phyloP scores from a whole-genome alignment of 2,797 vertebrate species.

The Epinephelus coioides region DNA sequence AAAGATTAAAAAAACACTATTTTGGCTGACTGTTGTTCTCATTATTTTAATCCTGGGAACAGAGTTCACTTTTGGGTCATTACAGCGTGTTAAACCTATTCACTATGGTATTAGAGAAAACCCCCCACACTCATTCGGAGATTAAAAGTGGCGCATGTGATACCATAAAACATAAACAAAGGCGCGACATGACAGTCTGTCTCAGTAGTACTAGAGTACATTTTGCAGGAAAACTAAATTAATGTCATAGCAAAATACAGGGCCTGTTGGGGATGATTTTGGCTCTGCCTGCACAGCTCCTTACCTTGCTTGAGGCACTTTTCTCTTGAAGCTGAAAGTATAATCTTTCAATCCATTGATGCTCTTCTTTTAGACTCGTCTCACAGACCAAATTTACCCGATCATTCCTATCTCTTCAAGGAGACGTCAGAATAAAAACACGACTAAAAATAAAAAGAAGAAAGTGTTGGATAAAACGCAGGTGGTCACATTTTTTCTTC shows the following conservation, averaged over 20 bases:
- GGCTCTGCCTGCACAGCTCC: constrained; percentile 27
- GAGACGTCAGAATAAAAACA: not conserved
- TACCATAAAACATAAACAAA: constrained; percentile 68
- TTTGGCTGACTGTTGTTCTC: constrained; percentile 32
- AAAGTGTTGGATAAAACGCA: constrained; percentile 35
- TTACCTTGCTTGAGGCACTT: constrained; percentile 86
- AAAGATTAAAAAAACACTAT: not conserved
- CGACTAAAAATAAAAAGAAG: constrained; percentile 14
- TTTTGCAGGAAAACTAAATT: not conserved
- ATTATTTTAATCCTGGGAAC: constrained; percentile 25
- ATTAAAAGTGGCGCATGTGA: constrained; percentile 51
- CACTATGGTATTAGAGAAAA: constrained; percentile 1
- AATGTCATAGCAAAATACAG: not conserved
- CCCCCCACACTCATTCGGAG: not conserved
- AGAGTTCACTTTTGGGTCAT: constrained; percentile 27
- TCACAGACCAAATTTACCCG: constrained; percentile 5
- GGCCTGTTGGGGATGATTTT: constrained; percentile 23
- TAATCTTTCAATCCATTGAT: constrained; percentile 81
- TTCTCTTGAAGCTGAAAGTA: constrained; percentile 61
- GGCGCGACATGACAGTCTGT: not conserved
- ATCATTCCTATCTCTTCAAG: constrained; percentile 24
- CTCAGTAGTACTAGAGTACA: not conserved
- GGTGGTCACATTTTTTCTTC: constrained; percentile 70
- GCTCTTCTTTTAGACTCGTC: constrained; percentile 30
- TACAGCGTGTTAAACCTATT: constrained; percentile 35